Percentiles rank a stretch among this genome's conserved stretches.
These are phyloP conservation scores for Chymomyza procnemis DNA, from an alignment of 2,888 invertebrate genomes.

Conservation along the genomic window DNA sequence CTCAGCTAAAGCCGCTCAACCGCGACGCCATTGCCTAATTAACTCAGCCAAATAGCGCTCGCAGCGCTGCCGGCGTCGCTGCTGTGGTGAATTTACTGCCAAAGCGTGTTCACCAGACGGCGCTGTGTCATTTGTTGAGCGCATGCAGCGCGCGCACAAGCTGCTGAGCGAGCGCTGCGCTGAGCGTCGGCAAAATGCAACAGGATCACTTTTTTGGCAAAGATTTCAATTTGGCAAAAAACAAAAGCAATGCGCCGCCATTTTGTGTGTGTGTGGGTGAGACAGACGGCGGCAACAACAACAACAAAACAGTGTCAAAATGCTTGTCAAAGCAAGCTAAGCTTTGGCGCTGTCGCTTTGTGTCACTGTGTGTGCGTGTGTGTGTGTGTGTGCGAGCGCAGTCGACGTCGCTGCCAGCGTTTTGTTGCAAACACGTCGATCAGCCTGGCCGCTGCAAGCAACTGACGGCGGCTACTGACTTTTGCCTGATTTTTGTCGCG, in stretches of 20 bases:
- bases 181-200: constrained; percentile 7
- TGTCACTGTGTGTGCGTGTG: background rate
- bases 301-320: constrained; percentile 61
- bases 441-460: background rate
- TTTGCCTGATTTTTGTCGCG: constrained; percentile 43
- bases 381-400: background rate
- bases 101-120: constrained; percentile 5
- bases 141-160: background rate
- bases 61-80: constrained; percentile 26
- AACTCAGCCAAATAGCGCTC: constrained; percentile 53
- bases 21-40: constrained; percentile 55
- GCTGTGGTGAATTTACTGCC: constrained; percentile 55
- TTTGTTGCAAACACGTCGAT: constrained; percentile 28
- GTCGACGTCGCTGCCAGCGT: constrained; percentile 25
- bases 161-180: background rate
- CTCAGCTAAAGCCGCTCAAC: constrained; percentile 29
- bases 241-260: background rate
- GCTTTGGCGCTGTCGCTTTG: constrained; percentile 45
- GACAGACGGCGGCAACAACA: background rate
- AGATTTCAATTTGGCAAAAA: background rate
- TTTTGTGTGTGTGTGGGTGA: background rate
- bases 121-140: constrained; percentile 42
- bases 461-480: background rate
- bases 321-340: constrained; percentile 65
- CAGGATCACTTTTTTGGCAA: constrained; percentile 30